Percentiles rank a stretch among this genome's conserved stretches.
Conservation (phyloP, 2,797 vertebrate species). For the Poecilia wingei region DNA sequence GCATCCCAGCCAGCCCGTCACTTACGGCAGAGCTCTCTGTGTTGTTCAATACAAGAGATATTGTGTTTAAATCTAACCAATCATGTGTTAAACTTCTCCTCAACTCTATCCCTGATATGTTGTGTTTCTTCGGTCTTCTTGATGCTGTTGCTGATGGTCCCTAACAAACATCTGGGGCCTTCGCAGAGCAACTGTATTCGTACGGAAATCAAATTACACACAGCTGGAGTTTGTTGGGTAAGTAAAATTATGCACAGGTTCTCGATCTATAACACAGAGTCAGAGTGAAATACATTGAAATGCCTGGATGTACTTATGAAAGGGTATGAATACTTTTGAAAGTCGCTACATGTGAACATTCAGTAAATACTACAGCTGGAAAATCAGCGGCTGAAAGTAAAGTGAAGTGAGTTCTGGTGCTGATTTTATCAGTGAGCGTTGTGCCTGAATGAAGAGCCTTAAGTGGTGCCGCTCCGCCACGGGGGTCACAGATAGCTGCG, state of each 20-base stretch:
- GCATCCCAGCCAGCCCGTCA: not conserved
- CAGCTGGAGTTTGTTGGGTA: not conserved
- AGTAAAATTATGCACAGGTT: not conserved
- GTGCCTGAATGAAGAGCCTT: slow-evolving; percentile 40
- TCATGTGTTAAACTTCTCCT: not conserved
- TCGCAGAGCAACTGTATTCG: not conserved
- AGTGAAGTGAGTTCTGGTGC: slow-evolving; percentile 16
- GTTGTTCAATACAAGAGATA: not conserved
- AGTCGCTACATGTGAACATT: not conserved
- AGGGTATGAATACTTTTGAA: not conserved
- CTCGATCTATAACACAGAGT: not conserved
- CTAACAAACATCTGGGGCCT: not conserved
- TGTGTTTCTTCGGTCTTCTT: not conserved
- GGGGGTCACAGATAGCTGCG: slow-evolving; percentile 67
- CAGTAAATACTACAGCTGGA: not conserved
- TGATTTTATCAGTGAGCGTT: slow-evolving; percentile 44
- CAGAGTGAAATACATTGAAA: not conserved
- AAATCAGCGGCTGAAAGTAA: slow-evolving; percentile 23
- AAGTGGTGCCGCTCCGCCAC: slow-evolving; percentile 58
- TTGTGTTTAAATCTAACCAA: not conserved
- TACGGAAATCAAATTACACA: not conserved
- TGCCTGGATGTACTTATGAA: not conserved
- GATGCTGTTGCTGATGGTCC: not conserved
- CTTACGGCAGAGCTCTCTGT: not conserved
- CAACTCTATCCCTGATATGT: not conserved